Evolutionary conservation across 2,888 invertebrate species (phyloP), one percentile per base, ranked within the genome.

Genomic region (Pseudeuparius sepicola): DNA sequence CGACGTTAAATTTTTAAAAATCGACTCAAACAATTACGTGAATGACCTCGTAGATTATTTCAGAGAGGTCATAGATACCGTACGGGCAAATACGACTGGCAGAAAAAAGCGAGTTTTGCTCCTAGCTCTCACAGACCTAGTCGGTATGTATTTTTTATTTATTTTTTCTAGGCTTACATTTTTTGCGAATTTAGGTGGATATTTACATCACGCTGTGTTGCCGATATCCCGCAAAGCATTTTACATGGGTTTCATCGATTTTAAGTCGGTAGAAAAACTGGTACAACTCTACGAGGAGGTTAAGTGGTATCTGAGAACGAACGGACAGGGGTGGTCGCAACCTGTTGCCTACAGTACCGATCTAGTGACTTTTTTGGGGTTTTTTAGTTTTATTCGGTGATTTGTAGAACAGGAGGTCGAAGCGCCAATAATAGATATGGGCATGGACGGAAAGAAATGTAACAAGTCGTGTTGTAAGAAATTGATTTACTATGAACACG

Each of bases 131-230:
- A 53, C 60, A 2, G 63, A 63, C 45, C 42, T 55, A 3, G 43
- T 61, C 31, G 58, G 56, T 57, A n/a, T 42, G 34, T 14, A 10
- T 11, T 9, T 24, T 9, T 12, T 30, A 24, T 14, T 14, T 14
- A 11, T 17, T 3, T 7, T 16, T 9, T 14, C n/a, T 13, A 14
- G 15, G 3, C 9, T 18, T 37, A 17, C 10, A 36, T n/a, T n/a
- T n/a, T n/a, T n/a, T n/a, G n/a, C n/a, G n/a, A n/a, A n/a, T n/a
- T 24, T 34, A 45, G 77, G 76, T 23, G 76, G 77, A 9, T 77
- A 74, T 49, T 55, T 79, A 14, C 69, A 73, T 48, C 61, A 66
- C 27, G 70, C 70, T 53, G 62, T 73, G 6, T 49, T 78, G 7
- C 78, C 79, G 0, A 54, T 71, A 1, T 67, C 73, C 0, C 73